Base-by-base conservation (phyloP, 2,888 invertebrate species). In the Formica aserva region DNA sequence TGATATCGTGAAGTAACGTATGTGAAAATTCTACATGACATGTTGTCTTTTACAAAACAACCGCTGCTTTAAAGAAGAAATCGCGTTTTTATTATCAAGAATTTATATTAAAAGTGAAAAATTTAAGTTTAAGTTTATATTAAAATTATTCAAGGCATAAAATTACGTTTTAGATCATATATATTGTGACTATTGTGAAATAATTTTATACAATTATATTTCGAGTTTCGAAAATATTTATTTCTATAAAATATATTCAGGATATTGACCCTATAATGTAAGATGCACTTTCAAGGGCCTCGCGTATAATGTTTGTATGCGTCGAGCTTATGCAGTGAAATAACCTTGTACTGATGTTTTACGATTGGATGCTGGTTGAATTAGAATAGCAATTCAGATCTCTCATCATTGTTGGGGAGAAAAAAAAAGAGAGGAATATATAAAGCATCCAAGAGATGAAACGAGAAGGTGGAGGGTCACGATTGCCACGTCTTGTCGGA, bases 381-480 rank as follows among this genome's bases (percentile, higher is more conserved):
- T 89, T 89, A 89, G 89, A 89, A 88, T 89, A 83, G 85, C 86
- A 77, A 86, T 86, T 83, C 86, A 88, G 88, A 86, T 85, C 82
- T 77, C 83, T 88, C 87, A 88, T 87, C 90, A 82, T 85, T 85
- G 86, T 75, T 74, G 65, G 63, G 29, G 84, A 52, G 48, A 52
- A n/a, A 52, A n/a, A 81, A 85, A 86, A 90, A 86, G 84, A 87
- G 84, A 83, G 38, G 69, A 78, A 69, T 65, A 62, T 71, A 74
- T 77, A 65, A 38, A 83, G 82, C 69, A 63, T 72, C 86, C 84
- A 48, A 26, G 62, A 67, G 55, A 80, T 80, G 87, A 83, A 87
- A 65, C 72, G 65, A 62, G 41, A 81, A 82, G 76, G 45, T 45
- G 38, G 67, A 62, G 67, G 63, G 38, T 71, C 41, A 74, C 62